These are phyloP conservation scores for Ispidina picta DNA, from an alignment of 2,797 vertebrate genomes.

Conservation along the genomic window DNA sequence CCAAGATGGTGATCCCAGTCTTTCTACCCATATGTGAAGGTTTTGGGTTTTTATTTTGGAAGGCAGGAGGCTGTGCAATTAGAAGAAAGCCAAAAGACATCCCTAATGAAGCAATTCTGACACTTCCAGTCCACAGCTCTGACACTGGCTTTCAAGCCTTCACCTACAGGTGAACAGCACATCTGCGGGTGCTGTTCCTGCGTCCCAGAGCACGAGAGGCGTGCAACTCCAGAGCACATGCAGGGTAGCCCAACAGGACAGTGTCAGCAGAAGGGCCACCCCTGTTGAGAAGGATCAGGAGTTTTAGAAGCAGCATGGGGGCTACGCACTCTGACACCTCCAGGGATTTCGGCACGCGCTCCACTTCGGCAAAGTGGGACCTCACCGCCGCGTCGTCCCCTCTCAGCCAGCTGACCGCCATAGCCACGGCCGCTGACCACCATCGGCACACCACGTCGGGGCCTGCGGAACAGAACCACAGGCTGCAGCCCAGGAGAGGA, in stretches of 20 bases:
- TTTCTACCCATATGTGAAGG: accelerated
- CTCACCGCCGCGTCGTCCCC: slow-evolving; percentile 88
- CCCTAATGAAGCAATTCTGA: not conserved
- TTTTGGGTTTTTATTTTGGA: not conserved
- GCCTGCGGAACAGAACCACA: slow-evolving; percentile 73
- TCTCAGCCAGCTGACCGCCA: slow-evolving; percentile 90
- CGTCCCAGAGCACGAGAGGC: not conserved
- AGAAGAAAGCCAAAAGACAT: not conserved
- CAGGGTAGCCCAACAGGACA: not conserved
- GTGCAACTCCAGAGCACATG: not conserved
- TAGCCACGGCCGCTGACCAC: slow-evolving; percentile 91
- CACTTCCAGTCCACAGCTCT: not conserved
- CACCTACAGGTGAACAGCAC: not conserved
- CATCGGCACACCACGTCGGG: slow-evolving; percentile 92
- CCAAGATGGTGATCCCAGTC: not conserved
- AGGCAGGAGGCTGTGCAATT: not conserved
- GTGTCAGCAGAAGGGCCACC: not conserved
- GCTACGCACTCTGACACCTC: slow-evolving; percentile 82
- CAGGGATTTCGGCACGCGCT: slow-evolving; percentile 90
- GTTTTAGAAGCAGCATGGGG: not conserved
- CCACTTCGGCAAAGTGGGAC: slow-evolving; percentile 86
- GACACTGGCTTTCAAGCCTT: not conserved
- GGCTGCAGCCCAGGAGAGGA: not conserved
- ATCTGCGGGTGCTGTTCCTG: accelerated
- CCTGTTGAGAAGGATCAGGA: not conserved